These are phyloP conservation scores for Andrena praecox DNA, from an alignment of 2,888 invertebrate species.

Conservation along the genomic window DNA sequence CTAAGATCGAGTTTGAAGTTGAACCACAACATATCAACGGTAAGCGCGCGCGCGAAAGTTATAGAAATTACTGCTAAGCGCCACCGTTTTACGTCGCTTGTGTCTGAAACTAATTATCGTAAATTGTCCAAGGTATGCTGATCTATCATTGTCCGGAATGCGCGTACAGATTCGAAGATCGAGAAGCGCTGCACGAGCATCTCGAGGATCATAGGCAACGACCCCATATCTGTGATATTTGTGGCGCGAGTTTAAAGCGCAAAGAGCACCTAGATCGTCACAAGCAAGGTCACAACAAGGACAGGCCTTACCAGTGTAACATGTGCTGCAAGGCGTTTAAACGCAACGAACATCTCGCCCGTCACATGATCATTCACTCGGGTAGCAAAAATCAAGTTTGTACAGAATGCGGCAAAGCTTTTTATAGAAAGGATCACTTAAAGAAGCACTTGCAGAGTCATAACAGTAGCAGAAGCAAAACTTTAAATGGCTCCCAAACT, in stretches of 20 bases:
- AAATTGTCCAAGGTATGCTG: conserved; percentile 75
- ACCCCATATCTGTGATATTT: conserved; percentile 91
- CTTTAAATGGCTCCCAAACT: conserved; percentile 83
- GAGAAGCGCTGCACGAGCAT: conserved; percentile 87
- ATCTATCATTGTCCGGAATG: conserved; percentile 83
- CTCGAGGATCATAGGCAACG: conserved; percentile 92
- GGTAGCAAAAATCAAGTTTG: conserved; percentile 94
- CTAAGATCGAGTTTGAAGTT: conserved; percentile 80
- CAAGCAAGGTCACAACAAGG: conserved; percentile 92
- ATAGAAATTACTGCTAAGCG: not conserved
- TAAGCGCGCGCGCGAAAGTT: conserved; percentile 42
- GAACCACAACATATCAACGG: conserved; percentile 82
- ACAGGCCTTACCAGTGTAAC: conserved; percentile 92
- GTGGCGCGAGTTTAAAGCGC: conserved; percentile 91
- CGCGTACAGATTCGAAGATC: conserved; percentile 81
- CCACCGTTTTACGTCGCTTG: not conserved
- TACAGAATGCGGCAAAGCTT: conserved; percentile 90
- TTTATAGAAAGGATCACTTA: conserved; percentile 92
- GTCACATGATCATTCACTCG: conserved; percentile 94
- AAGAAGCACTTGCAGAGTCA: conserved; percentile 93
- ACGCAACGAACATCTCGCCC: conserved; percentile 92
- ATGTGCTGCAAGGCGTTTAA: conserved; percentile 93
- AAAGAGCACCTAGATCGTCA: conserved; percentile 93
- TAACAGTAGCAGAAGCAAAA: conserved; percentile 89
- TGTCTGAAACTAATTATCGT: not conserved